phyloP scores from a whole-genome alignment of 1,140 invertebrate genomes.

The Zophobas atratus region DNA sequence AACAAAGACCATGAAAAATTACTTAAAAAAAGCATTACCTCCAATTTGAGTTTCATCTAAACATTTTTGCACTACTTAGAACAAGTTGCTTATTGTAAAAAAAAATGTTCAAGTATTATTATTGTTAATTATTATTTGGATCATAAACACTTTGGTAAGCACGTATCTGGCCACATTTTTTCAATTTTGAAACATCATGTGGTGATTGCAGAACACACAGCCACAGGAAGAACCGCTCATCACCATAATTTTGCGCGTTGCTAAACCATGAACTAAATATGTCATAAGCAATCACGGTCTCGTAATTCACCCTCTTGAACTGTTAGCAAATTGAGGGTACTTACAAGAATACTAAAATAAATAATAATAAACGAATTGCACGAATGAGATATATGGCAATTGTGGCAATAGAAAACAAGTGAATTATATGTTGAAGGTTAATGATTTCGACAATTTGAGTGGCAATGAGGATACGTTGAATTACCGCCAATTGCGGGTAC shows the following conservation, averaged over 20 bases:
- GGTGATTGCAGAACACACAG: too few species aligned
- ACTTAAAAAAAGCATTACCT: too few species aligned
- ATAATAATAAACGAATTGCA: slow-evolving; percentile 42
- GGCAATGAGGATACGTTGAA: slow-evolving; percentile 58
- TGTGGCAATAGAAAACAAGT: slow-evolving; percentile 49
- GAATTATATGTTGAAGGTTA: slow-evolving; percentile 54
- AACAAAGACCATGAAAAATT: too few species aligned
- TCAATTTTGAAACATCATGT: too few species aligned
- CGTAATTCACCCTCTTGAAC: slow-evolving; percentile 1
- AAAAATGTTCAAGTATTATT: too few species aligned
- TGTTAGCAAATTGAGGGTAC: slow-evolving; percentile 1
- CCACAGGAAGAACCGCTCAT: too few species aligned
- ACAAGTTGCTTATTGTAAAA: too few species aligned
- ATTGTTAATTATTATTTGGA: too few species aligned
- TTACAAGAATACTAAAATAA: slow-evolving; percentile 41
- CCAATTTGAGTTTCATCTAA: too few species aligned
- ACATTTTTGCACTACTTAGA: too few species aligned
- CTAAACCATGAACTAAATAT: slow-evolving; percentile 2
- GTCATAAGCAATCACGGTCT: not conserved
- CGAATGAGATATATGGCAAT: slow-evolving; percentile 36
- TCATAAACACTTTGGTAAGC: too few species aligned
- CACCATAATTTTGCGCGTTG: not conserved
- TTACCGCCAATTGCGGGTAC: slow-evolving; percentile 56
- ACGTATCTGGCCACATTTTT: too few species aligned
- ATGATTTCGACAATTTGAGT: slow-evolving; percentile 52